Base-by-base conservation (phyloP, 2,113 vertebrate species). In the Pomatorhinus ruficollis region DNA sequence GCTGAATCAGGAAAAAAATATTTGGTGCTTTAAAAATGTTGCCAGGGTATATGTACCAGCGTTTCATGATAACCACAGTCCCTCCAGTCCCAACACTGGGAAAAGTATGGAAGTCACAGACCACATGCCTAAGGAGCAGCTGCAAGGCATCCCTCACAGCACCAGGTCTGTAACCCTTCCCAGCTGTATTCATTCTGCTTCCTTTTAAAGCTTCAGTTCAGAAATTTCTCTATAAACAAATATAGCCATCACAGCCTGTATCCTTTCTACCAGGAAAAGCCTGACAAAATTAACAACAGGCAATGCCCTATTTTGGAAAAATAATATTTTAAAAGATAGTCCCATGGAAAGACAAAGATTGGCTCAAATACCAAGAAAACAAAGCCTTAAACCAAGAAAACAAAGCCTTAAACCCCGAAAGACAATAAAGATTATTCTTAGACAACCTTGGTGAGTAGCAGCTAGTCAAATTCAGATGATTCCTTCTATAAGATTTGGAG, bases 381-480 rank as follows among this genome's bases (percentile, higher is more conserved):
- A 82, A 91, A 93, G 33, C 5, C n/a, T 77, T 83, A 44, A n/a
- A 72, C 40, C 13, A 63, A 53, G 42, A 57, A 50, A 88, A 76
- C 4, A 82, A 91, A 93, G 33, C 5, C n/a, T 77, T 83, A 44
- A n/a, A 72, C 40, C 13, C 18, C 54, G 50, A 66, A 87, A 90
- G 92, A 87, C 30, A 94, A 69, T 50, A 61, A 94, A 76, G 49
- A 84, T 65, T 93, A 84, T 86, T 95, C 77, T 96, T 82, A 91
- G 80, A 59, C 83, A 84, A 82, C 12, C 25, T 74, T 93, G 53
- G 39, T 54, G 72, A 95, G 57, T 6, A 91, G 61, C 75, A 97
- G 97, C 82, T 95, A 54, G 68, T 90, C 63, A 84, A 81, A 96
- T 91, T 61, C 74, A 96, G 30, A 49, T 53, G 64, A 77, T 95